Conservation (phyloP, 2,888 invertebrate species). For the Folsomia candida region DNA sequence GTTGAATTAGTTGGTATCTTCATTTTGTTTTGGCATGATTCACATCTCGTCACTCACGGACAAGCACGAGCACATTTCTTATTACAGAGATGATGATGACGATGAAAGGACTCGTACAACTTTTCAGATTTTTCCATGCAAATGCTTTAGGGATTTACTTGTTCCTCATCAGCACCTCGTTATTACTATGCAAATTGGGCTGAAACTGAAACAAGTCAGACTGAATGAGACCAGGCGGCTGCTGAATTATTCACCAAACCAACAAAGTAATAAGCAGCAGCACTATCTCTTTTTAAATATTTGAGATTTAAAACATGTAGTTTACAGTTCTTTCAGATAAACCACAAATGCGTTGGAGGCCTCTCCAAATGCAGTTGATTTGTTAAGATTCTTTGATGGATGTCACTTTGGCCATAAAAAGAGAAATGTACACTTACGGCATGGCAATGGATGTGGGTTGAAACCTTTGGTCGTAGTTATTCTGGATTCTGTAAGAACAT, state of each 20-base stretch:
- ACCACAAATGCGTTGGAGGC: too few relatives aligned
- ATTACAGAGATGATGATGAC: too few relatives aligned
- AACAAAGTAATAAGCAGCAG: too few relatives aligned
- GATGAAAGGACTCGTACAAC: neutral
- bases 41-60: neutral
- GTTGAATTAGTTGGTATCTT: too few relatives aligned
- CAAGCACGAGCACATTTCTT: neutral
- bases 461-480: slow-evolving; percentile 48
- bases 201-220: neutral
- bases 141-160: slow-evolving; percentile 9
- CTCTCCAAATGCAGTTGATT: neutral
- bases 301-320: neutral
- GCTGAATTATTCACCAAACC: neutral
- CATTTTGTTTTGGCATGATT: too few relatives aligned
- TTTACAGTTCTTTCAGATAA: neutral
- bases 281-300: neutral
- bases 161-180: slow-evolving; percentile 24
- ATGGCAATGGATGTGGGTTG: slow-evolving; percentile 47
- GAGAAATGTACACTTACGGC: slow-evolving; percentile 47
- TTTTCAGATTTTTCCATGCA: neutral
- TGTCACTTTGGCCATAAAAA: neutral
- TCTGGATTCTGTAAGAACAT: slow-evolving; percentile 46
- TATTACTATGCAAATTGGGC: slow-evolving; percentile 41
- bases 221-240: neutral
- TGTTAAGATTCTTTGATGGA: neutral